Evolutionary conservation across 2,888 invertebrate species (phyloP).

Genomic region (Netelia melanura): DNA sequence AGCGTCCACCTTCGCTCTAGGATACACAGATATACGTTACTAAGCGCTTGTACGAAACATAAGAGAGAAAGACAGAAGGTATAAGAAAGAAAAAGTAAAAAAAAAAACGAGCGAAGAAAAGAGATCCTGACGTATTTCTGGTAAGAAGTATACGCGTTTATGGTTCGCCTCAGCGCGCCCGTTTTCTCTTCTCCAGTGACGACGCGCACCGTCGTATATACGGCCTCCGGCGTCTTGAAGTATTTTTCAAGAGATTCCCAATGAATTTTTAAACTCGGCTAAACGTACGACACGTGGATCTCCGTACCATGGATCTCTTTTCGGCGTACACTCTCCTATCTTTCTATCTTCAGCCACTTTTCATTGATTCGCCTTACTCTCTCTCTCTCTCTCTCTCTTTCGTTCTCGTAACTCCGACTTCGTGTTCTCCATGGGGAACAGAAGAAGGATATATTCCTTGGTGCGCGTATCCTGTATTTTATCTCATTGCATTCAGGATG

Average conservation of each 20-base stretch:
- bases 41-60: neutral
- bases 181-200: slow-evolving; percentile 5
- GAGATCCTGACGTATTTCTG: slow-evolving; percentile 50
- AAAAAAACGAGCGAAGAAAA: slow-evolving; percentile 8
- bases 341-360: neutral
- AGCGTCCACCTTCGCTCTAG: slow-evolving; percentile 42
- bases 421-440: neutral
- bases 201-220: neutral
- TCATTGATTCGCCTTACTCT: neutral
- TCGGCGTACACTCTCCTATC: neutral
- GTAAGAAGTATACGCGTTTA: slow-evolving; percentile 37
- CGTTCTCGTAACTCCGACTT: neutral
- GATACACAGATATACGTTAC: slow-evolving; percentile 31
- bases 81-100: slow-evolving; percentile 8
- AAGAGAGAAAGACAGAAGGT: neutral
- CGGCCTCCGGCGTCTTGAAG: slow-evolving; percentile 3
- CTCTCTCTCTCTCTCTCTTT: neutral
- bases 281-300: slow-evolving; percentile 23
- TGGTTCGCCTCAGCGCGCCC: slow-evolving; percentile 21
- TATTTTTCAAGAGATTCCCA: slow-evolving; percentile 33
- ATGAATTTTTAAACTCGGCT: slow-evolving; percentile 54
- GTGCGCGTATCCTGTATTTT: neutral
- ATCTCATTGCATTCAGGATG: slow-evolving; percentile 9
- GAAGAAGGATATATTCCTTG: neutral
- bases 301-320: neutral